A percentile compares a stretch with the other conserved stretches of the same genome.
phyloP scores from a whole-genome alignment of 2,113 vertebrate genomes.

The Periophthalmus modestus region DNA sequence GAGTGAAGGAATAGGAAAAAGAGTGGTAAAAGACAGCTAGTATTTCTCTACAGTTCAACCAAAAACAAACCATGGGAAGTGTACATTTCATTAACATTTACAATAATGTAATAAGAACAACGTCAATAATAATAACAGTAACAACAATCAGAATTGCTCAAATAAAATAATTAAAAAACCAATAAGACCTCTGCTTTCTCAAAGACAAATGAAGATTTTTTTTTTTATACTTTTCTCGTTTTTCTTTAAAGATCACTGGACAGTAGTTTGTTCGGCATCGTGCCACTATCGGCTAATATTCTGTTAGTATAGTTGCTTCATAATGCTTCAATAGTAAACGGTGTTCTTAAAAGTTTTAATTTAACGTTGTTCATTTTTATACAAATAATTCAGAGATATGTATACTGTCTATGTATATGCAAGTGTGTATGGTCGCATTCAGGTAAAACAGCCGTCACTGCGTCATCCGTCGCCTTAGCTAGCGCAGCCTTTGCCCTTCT shows the following conservation, averaged over 20 bases:
- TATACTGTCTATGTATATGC: slow-evolving; percentile 71
- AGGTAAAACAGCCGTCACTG: slow-evolving; percentile 47
- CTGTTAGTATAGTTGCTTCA: slow-evolving; percentile 81
- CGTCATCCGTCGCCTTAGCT: slow-evolving; percentile 38
- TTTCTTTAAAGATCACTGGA: slow-evolving; percentile 81
- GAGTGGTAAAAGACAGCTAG: slow-evolving; percentile 64
- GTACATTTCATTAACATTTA: slow-evolving; percentile 81
- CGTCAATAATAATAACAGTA: slow-evolving; percentile 78
- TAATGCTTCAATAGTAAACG: slow-evolving; percentile 81
- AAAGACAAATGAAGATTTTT: slow-evolving; percentile 76
- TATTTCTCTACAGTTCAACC: slow-evolving; percentile 71
- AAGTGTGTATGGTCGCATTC: slow-evolving; percentile 60
- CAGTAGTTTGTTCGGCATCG: slow-evolving; percentile 78
- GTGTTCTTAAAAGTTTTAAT: slow-evolving; percentile 77
- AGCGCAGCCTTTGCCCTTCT: slow-evolving; percentile 46
- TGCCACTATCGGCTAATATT: slow-evolving; percentile 80
- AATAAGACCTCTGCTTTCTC: slow-evolving; percentile 78
- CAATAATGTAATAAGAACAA: slow-evolving; percentile 80
- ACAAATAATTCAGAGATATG: slow-evolving; percentile 82
- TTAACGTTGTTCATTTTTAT: slow-evolving; percentile 77
- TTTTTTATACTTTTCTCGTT: slow-evolving; percentile 59
- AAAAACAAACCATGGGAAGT: slow-evolving; percentile 72
- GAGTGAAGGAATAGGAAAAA: slow-evolving; percentile 54
- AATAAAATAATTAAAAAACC: slow-evolving; percentile 75
- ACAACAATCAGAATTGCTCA: slow-evolving; percentile 79